Base-by-base conservation (phyloP, 2,888 invertebrate genomes). In the Phymatocera aterrima region DNA sequence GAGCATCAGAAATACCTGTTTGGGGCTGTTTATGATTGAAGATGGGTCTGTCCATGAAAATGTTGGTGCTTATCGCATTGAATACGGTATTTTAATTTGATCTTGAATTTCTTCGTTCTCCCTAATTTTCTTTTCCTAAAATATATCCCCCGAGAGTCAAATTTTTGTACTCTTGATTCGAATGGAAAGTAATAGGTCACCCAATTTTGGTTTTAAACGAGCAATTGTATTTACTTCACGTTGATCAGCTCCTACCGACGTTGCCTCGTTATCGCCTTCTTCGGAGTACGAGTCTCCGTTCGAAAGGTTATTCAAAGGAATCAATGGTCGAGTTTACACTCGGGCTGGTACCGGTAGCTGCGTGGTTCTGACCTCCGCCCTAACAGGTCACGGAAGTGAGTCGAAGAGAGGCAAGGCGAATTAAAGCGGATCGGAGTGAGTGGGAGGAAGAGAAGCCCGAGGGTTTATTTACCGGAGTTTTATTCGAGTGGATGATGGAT, bases 401-500 rank as follows among this genome's bases (percentile, higher is more conserved):
- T 61, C 28, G 40, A 43, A 43, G 70, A 54, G 57, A 57, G 28
- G 68, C 18, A 65, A 65, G 51, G 48, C 12, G 46, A 51, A 51
- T 37, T 37, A 18, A 2, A 51, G 72, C 51, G 46, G 68, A 21
- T 51, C 51, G 72, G 72, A 72, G 72, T 12, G 34, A 72, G 72
- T 31, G 51, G 51, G 51, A 72, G 51, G 72, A 31, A 51, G 51
- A 51, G 70, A 72, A 46, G 57, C 68, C 68, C 70, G 48, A 68
- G 70, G 68, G 68, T 78, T 78, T 78, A 78, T 78, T 78, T 78
- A 78, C 70, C 68, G 54, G 78, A 65, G 78, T 78, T 78, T 78
- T 78, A 78, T 78, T 78, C 78, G 78, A 78, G 78, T 78, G 78
- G 78, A 78, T 78, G 78, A 78, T 78, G 78, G 78, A 78, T 78